phyloP scores from a whole-genome alignment of 2,797 vertebrate species.

The Paguma larvata region DNA sequence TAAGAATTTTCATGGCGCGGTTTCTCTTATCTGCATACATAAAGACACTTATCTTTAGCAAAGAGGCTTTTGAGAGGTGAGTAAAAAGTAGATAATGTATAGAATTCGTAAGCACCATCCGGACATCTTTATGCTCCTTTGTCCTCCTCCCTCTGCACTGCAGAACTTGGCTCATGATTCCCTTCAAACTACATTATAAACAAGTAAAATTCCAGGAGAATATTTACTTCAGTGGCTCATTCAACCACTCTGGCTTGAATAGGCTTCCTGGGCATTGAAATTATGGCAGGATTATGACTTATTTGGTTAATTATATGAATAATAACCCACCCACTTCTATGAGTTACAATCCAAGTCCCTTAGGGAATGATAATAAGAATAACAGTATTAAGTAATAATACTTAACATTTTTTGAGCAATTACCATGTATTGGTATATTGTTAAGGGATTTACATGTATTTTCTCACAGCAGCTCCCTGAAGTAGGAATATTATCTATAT shows the following conservation, averaged over 20 bases:
- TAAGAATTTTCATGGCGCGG: background rate
- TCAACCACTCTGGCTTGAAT: background rate
- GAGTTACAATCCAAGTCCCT: background rate
- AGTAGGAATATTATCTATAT: background rate
- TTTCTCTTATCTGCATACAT: conserved; percentile 32
- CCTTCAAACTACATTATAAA: background rate
- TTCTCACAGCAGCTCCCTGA: background rate
- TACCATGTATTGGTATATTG: background rate
- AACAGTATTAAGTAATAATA: background rate
- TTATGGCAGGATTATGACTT: background rate
- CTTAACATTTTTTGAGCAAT: background rate
- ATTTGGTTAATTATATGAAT: background rate
- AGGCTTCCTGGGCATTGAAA: background rate
- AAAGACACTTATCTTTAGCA: conserved; percentile 1
- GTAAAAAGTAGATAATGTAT: conserved; percentile 23
- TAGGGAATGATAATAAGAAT: background rate
- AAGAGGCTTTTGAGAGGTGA: conserved; percentile 28
- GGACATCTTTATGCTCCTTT: background rate
- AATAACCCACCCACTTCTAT: background rate
- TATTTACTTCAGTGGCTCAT: background rate
- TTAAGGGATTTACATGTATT: conserved; percentile 34
- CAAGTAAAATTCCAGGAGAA: background rate
- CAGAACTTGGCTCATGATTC: background rate
- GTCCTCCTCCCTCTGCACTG: background rate
- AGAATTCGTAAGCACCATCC: background rate